Evolutionary conservation across 2,888 invertebrate genomes (phyloP), one percentile per base, ranked within the genome.

Genomic region (Escarpia spicata): DNA sequence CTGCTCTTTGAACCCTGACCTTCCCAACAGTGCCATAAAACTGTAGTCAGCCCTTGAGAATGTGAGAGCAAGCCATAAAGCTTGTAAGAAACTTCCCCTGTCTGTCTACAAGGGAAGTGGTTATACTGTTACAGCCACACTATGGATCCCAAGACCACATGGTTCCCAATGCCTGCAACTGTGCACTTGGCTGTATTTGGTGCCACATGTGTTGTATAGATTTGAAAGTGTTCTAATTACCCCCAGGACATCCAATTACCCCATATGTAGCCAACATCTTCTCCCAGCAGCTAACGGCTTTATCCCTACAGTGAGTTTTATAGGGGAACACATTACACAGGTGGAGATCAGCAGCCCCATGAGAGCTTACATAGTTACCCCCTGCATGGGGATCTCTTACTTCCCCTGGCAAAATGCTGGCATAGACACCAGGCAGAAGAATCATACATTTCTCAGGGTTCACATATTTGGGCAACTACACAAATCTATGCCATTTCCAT

Each of bases 41-140:
- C 75, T 26, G 75, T 2, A 52, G 52, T 19, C 2, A 75, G 26
- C 19, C 75, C 19, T 6, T 75, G 75, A 12, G 75, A 26, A 75
- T 75, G 75, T 75, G 75, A 26, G 75, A 75, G n/a, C 19, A 75
- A 75, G 75, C n/a, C 75, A 75, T 75, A 75, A 75, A 75, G 75
- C n/a, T 26, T 19, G 75, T 26, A 75, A 26, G 19, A 75, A 12
- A 52, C 15, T 9, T 52, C 52, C 75, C 75, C n/a, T n/a, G 26
- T 75, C 19, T 75, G 75, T 75, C 75, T 26, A 75, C 6, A 26
- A 15, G 26, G 26, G 26, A 75, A 3, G 75, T 75, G n/a, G 19
- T 15, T 19, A 26, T 60, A 1, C 26, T 60, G 60, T 3, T 19
- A 75, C 75, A 75, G 3, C 26, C 75, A 15, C 3, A 75, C 75